phyloP scores from a whole-genome alignment of 2,888 invertebrate genomes.

The Agrotis exclamationis region DNA sequence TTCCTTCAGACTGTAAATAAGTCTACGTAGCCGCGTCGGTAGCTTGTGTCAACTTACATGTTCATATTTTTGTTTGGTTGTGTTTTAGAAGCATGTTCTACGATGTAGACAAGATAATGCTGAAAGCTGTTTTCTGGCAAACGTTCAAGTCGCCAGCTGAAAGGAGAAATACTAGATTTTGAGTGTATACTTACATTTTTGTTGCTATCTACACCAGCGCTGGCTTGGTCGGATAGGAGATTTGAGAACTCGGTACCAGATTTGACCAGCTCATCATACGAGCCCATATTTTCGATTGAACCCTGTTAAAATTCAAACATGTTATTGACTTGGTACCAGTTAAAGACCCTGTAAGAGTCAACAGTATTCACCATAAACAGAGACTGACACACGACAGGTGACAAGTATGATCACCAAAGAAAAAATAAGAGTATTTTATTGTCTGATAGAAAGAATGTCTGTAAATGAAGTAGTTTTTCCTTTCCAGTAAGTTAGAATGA shows the following conservation, averaged over 20 bases:
- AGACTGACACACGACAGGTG: too few species aligned
- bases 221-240: conserved; percentile 76
- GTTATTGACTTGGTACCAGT: neutral
- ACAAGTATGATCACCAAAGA: too few species aligned
- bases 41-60: neutral
- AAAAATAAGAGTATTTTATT: too few species aligned
- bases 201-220: conserved; percentile 67
- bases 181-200: conserved; percentile 60
- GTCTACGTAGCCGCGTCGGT: neutral
- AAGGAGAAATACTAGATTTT: conserved; percentile 26
- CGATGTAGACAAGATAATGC: conserved; percentile 42
- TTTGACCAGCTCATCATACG: conserved; percentile 90
- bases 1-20: neutral
- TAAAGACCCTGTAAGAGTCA: neutral
- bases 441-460: too few species aligned
- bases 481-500: too few species aligned
- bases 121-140: conserved; percentile 47
- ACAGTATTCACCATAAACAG: neutral
- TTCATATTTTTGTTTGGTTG: conserved; percentile 24
- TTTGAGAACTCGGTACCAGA: conserved; percentile 89
- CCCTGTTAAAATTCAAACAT: conserved; percentile 81
- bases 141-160: conserved; percentile 29
- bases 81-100: conserved; percentile 33
- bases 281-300: conserved; percentile 91
- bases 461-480: too few species aligned